Percentiles rank a stretch among this genome's conserved stretches.
These are phyloP conservation scores for Halictus ligatus DNA, from an alignment of 2,888 invertebrate genomes.

Conservation along the genomic window DNA sequence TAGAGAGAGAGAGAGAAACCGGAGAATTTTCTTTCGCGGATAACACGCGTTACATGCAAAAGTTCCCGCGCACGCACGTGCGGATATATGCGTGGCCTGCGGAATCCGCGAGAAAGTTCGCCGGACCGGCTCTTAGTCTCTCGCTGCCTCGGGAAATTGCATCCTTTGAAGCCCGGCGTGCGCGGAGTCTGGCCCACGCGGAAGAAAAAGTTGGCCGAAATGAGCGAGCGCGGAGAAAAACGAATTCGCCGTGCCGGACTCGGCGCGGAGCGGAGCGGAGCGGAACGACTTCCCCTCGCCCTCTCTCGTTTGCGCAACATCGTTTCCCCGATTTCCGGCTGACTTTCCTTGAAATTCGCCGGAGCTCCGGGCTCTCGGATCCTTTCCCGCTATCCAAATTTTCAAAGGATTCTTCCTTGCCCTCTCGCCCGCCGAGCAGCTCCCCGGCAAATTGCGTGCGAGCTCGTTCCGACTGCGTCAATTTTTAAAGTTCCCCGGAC, in stretches of 20 bases:
- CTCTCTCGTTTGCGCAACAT: conserved; percentile 44
- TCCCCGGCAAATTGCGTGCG: conserved; percentile 12
- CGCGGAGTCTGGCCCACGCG: neutral
- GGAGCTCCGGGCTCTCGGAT: neutral
- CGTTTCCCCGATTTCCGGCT: conserved; percentile 52
- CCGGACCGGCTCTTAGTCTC: conserved; percentile 23
- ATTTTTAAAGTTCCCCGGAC: conserved; percentile 21
- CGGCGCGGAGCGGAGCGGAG: neutral
- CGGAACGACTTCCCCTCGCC: neutral
- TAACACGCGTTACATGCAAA: conserved; percentile 20
- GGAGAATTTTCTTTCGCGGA: neutral
- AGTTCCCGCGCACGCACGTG: conserved; percentile 42
- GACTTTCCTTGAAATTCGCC: conserved; percentile 28
- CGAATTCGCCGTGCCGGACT: neutral
- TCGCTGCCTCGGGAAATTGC: conserved; percentile 45
- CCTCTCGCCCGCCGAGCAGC: conserved; percentile 3
- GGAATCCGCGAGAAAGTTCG: conserved; percentile 45
- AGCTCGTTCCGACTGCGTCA: conserved; percentile 19
- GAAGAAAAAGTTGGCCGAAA: conserved; percentile 54
- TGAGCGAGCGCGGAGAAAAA: conserved; percentile 24
- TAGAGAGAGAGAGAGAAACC: neutral
- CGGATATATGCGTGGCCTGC: neutral
- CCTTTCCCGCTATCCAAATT: conserved; percentile 32
- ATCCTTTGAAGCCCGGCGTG: conserved; percentile 59
- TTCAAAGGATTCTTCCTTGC: conserved; percentile 26